Conservation (phyloP, 1,140 invertebrate species). For the Trichonephila clavata region DNA sequence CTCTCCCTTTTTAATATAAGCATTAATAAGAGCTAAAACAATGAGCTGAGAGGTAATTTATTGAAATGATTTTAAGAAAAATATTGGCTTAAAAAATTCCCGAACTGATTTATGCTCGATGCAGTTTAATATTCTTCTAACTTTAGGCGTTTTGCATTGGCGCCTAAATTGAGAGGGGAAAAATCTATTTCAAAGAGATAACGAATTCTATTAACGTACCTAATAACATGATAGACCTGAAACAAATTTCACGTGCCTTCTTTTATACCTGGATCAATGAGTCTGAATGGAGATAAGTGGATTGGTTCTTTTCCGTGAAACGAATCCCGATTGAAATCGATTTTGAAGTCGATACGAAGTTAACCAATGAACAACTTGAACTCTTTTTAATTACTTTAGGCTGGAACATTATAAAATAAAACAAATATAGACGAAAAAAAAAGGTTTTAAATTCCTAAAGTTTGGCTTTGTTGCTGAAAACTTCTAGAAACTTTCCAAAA, state of each 20-base stretch:
- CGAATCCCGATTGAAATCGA: neutral
- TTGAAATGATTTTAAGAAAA: too few relatives aligned
- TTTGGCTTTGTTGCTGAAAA: conserved; percentile 51
- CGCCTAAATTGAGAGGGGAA: neutral
- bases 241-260: neutral
- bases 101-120: too few relatives aligned
- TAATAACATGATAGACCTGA: neutral
- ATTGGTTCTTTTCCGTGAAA: neutral
- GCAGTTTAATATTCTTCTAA: neutral
- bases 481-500: conserved; percentile 33
- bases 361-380: conserved; percentile 19
- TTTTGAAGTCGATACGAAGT: neutral
- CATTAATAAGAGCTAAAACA: too few relatives aligned
- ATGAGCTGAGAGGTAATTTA: too few relatives aligned
- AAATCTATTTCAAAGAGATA: too few relatives aligned
- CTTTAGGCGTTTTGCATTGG: neutral
- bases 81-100: too few relatives aligned
- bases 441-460: conserved; percentile 8
- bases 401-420: neutral
- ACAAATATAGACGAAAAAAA: conserved; percentile 11
- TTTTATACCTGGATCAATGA: neutral
- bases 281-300: neutral
- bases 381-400: conserved; percentile 28
- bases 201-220: neutral
- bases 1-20: too few relatives aligned